Conservation (phyloP, 2,113 vertebrate species). For the Empidonax alnorum region DNA sequence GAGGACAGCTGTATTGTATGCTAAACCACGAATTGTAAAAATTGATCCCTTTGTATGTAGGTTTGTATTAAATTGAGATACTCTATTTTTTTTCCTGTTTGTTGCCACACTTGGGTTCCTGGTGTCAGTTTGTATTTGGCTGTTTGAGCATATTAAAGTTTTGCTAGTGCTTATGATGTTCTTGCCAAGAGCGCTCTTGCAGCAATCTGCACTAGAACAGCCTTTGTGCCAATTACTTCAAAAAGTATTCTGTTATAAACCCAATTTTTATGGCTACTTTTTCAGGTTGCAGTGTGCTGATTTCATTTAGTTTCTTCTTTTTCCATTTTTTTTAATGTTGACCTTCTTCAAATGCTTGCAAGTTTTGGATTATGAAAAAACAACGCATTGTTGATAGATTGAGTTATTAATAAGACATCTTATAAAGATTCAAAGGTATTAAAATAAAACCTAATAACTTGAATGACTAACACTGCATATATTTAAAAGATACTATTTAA, state of each 20-base stretch:
- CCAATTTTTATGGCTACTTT: conserved; percentile 73
- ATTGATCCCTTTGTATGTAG: conserved; percentile 85
- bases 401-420: conserved; percentile 50
- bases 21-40: conserved; percentile 84
- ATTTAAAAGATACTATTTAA: conserved; percentile 56
- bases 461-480: conserved; percentile 40
- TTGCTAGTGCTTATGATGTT: conserved; percentile 85
- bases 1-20: conserved; percentile 79
- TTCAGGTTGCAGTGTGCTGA: conserved; percentile 73
- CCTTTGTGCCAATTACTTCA: conserved; percentile 85
- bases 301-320: conserved; percentile 76
- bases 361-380: conserved; percentile 47
- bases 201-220: conserved; percentile 79
- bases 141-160: conserved; percentile 87
- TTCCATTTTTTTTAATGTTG: conserved; percentile 60
- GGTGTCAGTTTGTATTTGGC: conserved; percentile 88
- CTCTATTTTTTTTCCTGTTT: conserved; percentile 75
- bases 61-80: conserved; percentile 85
- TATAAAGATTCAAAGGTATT: background rate
- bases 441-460: conserved; percentile 40
- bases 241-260: conserved; percentile 79
- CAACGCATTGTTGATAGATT: conserved; percentile 4
- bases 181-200: conserved; percentile 88
- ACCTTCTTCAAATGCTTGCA: conserved; percentile 56
- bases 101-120: conserved; percentile 78